Evolutionary conservation across 2,888 invertebrate species (phyloP), one percentile per base, ranked within the genome.

Genomic region (Bimastos eiseni): DNA sequence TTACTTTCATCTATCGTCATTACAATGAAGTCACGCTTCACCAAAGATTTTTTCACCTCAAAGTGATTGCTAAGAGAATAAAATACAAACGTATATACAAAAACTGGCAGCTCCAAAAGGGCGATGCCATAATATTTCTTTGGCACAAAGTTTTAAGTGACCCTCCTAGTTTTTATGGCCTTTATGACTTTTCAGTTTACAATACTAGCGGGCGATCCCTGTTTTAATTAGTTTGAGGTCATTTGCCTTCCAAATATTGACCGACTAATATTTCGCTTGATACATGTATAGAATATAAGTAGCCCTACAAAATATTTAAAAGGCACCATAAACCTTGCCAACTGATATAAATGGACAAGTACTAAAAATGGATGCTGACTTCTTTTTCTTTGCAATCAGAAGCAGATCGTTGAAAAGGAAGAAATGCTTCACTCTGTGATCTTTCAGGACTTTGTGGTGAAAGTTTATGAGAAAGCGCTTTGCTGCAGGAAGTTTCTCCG

Each of bases 341-440:
- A 11, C 36, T 89, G 1, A 89, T 13, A 41, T 34, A 21, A 5
- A 30, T 49, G 24, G 24, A 44, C 19, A 44, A 24, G 24, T 49
- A 8, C 36, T 88, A 34, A 34, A 34, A 30, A 21, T n/a, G n/a
- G 15, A 70, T 70, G 91, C 93, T 93, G 93, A 96, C 96, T 95
- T 93, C 93, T 96, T 96, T 93, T 95, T 95, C 93, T 96, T 96
- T 33, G 96, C 95, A 33, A 99, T 96, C 93, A 99, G 96, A 91
- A 99, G 96, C 90, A 98, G 96, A 95, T 99, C 99, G 93, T 97
- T 98, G 95, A 99, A 98, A 83, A 99, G 96, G 95, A 98, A 97
- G 92, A 98, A 96, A 94, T 89, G 98, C 95, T 6, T 17, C 1
- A 30, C 36, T 34, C 36, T 86, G 86, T 19, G 86, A 19, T 86